These are phyloP conservation scores for Linepithema humile DNA, from an alignment of 1,140 invertebrate species.

Conservation along the genomic window DNA sequence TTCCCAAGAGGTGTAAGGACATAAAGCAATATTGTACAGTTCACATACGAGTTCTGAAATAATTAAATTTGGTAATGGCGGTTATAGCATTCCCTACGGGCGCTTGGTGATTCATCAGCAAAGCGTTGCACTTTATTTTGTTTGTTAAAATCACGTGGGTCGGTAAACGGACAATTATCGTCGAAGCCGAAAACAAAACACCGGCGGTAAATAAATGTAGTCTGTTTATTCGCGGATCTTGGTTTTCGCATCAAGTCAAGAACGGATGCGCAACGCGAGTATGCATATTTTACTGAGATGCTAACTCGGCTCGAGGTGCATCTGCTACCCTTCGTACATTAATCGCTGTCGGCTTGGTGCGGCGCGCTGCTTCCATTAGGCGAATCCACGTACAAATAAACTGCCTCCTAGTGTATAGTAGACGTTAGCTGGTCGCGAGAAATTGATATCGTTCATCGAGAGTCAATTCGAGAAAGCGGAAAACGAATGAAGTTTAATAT, in stretches of 20 bases:
- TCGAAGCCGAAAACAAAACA: background rate
- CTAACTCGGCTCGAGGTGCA: slow-evolving; percentile 26
- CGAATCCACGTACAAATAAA: slow-evolving; percentile 37
- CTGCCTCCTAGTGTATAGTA: background rate
- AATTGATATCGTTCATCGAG: slow-evolving; percentile 36
- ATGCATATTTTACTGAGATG: slow-evolving; percentile 27
- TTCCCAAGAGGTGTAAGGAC: background rate
- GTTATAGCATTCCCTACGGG: background rate
- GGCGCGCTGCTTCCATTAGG: slow-evolving; percentile 9
- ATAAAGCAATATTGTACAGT: background rate
- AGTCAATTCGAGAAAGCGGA: slow-evolving; percentile 1
- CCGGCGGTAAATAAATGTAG: background rate
- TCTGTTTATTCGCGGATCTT: background rate
- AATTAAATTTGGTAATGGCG: slow-evolving; percentile 17
- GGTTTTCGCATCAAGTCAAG: background rate
- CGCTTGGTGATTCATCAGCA: background rate
- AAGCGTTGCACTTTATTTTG: background rate
- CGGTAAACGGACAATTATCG: background rate
- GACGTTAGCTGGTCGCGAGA: slow-evolving; percentile 7
- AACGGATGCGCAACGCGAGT: background rate
- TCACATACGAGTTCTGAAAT: background rate
- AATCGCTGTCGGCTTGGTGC: slow-evolving; percentile 24
- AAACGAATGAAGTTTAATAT: background rate
- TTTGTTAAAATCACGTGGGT: slow-evolving; percentile 1
- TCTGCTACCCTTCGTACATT: slow-evolving; percentile 40